Evolutionary conservation across 2,113 vertebrate species (phyloP), one percentile per base, ranked within the genome.

Genomic region (Theropithecus gelada): DNA sequence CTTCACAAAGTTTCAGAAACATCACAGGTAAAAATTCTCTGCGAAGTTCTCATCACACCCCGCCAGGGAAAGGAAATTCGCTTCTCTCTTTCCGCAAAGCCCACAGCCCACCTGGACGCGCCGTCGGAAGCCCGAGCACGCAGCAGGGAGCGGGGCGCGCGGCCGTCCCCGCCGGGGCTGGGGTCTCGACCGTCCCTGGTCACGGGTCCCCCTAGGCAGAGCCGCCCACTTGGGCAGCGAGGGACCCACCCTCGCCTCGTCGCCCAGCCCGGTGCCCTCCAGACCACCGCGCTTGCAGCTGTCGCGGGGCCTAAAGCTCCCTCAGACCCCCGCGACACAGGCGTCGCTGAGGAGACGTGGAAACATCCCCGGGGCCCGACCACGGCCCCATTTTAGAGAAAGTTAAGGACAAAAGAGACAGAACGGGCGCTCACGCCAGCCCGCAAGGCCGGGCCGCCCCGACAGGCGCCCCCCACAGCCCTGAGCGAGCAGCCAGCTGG

Each of bases 1-100:
- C 38, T 73, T 50, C 57, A 12, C 43, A 10, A 95, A 72, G 90
- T 80, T 96, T 52, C 76, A 22, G 57, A 78, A 93, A 75, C 75
- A 5, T 8, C 32, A 6, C 72, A 7, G 85, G 23, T 8, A 10
- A 30, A 40, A 40, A 17, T 35, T 13, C n/a, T 11, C 5, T 1
- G 75, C 75, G 40, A 12, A 73, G 22, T 23, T 5, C 88, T 38
- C n/a, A 25, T 55, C 32, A 2, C 57, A 78, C n/a, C 66, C 40
- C 32, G 52, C 61, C 61, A 3, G 22, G 11, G 52, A 23, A 70
- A 64, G 86, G n/a, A 50, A 64, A 40, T 7, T 14, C 3, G 45
- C 45, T 25, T 35, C 32, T 35, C 32, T 43, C 38, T 32, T 4
- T 8, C 30, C 73, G 25, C 40, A 5, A 20, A 50, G 61, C 9